Conservation (phyloP, 2,888 invertebrate species). For the Rhorus exstirpatorius region DNA sequence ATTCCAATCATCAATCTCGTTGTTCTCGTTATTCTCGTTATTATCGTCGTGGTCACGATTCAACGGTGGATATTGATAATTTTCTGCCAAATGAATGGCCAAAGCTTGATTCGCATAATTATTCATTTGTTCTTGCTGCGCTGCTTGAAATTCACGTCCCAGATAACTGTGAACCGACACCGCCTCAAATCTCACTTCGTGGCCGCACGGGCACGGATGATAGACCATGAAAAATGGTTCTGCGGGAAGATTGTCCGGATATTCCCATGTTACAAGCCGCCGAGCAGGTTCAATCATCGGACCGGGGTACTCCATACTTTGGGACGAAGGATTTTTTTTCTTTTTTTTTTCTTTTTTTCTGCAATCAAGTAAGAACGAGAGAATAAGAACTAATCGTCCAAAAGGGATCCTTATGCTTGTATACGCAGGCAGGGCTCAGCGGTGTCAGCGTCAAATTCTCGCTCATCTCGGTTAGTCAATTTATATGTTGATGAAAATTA, state of each 20-base stretch:
- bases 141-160: not conserved
- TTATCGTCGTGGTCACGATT: not conserved
- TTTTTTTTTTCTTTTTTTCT: too few relatives aligned
- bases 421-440: too few relatives aligned
- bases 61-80: not conserved
- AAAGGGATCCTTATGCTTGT: too few relatives aligned
- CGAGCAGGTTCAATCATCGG: not conserved
- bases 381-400: too few relatives aligned
- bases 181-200: constrained; percentile 24
- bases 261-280: not conserved
- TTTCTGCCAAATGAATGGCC: constrained; percentile 40
- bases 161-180: constrained; percentile 27
- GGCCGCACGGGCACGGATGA: constrained; percentile 43
- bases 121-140: constrained; percentile 3
- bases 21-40: too few relatives aligned
- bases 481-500: too few relatives aligned
- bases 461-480: too few relatives aligned
- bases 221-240: constrained; percentile 42
- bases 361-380: too few relatives aligned
- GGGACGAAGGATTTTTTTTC: too few relatives aligned
- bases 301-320: too few relatives aligned
- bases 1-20: too few relatives aligned
- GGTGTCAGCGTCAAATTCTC: too few relatives aligned
- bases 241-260: constrained; percentile 31
- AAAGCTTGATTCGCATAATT: not conserved